Evolutionary conservation across 2,888 invertebrate species (phyloP).

Genomic region (Hydrotaea cyrtoneurina): DNA sequence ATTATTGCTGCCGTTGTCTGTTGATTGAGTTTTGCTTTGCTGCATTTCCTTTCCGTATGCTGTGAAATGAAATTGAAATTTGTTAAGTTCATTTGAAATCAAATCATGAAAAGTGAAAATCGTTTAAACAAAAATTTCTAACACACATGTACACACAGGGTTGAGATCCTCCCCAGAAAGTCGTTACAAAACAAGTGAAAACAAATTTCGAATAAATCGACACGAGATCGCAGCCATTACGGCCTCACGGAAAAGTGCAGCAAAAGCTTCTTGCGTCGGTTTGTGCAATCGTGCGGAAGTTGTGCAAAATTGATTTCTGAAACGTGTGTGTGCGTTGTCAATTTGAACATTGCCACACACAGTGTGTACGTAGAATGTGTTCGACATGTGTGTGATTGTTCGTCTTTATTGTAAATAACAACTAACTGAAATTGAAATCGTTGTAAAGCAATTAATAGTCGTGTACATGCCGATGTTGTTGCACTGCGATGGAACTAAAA

Average conservation of each 20-base stretch:
- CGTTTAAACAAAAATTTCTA: neutral
- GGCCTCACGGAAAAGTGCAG: neutral
- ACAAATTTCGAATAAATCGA: neutral
- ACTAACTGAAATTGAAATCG: slow-evolving; percentile 16
- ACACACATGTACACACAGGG: neutral
- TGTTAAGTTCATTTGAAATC: slow-evolving; percentile 39
- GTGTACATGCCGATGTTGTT: neutral
- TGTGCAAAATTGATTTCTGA: slow-evolving; percentile 59
- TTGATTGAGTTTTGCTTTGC: neutral
- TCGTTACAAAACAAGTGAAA: neutral
- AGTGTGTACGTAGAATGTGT: neutral
- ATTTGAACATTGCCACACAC: neutral
- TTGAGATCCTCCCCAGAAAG: neutral
- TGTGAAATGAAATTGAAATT: slow-evolving; percentile 61
- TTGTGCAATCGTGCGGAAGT: slow-evolving; percentile 57
- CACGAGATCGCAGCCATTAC: neutral
- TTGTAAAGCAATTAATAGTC: slow-evolving; percentile 18
- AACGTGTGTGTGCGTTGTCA: slow-evolving; percentile 37
- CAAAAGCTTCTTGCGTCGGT: neutral
- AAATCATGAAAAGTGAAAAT: slow-evolving; percentile 49
- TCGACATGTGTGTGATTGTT: too few species aligned
- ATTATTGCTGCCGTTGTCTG: neutral
- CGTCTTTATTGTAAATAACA: neutral
- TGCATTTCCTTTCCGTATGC: slow-evolving; percentile 7
- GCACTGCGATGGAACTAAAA: too few species aligned